phyloP scores from a whole-genome alignment of 1,140 invertebrate species.

The Daktulosphaira vitifoliae region DNA sequence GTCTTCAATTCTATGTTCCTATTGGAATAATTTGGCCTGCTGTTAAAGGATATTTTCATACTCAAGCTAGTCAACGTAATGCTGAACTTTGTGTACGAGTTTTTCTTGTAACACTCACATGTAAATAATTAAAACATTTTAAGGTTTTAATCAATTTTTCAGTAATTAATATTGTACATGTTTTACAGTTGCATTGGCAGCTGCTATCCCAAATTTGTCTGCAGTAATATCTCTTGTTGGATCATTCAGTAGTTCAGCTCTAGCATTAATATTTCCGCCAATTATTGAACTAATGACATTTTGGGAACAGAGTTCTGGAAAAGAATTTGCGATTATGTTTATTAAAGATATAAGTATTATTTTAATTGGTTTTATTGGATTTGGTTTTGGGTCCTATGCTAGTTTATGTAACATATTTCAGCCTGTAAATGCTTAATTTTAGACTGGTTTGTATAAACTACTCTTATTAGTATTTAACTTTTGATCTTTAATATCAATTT shows the following conservation, averaged over 20 bases:
- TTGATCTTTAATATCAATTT: constrained; percentile 25
- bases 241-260: constrained; percentile 75
- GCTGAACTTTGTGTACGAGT: constrained; percentile 62
- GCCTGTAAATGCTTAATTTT: constrained; percentile 22
- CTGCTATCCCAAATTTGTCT: constrained; percentile 75
- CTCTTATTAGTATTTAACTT: constrained; percentile 20
- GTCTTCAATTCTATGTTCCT: constrained; percentile 86
- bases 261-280: constrained; percentile 85
- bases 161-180: neutral
- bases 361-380: constrained; percentile 64
- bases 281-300: constrained; percentile 79
- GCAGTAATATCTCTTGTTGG: constrained; percentile 85
- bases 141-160: constrained; percentile 24
- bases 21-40: constrained; percentile 71
- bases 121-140: constrained; percentile 52
- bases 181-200: constrained; percentile 66
- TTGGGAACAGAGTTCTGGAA: constrained; percentile 56
- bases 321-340: constrained; percentile 48
- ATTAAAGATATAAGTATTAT: constrained; percentile 65
- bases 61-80: constrained; percentile 44
- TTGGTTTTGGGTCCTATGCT: constrained; percentile 67
- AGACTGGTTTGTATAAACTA: neutral
- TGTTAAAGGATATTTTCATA: constrained; percentile 34
- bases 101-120: constrained; percentile 64
- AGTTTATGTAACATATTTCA: constrained; percentile 57